These are phyloP conservation scores for Anas bernieri DNA, from an alignment of 2,797 vertebrate genomes.

Conservation along the genomic window DNA sequence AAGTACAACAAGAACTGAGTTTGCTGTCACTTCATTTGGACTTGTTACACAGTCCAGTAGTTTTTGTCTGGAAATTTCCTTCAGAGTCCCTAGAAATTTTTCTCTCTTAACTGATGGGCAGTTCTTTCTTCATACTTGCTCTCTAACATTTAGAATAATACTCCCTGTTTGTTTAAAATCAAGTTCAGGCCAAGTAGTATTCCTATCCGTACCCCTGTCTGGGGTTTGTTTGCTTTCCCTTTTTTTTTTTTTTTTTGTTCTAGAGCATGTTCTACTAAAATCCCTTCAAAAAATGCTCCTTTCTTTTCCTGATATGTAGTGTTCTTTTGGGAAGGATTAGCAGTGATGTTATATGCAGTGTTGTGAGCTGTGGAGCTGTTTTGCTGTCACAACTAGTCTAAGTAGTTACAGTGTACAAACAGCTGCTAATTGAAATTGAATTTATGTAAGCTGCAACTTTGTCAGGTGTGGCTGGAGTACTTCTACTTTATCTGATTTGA, in stretches of 20 bases:
- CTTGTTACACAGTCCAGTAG: not conserved
- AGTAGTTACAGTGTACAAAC: not conserved
- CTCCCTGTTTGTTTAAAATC: not conserved
- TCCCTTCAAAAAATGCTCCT: not conserved
- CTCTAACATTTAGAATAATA: not conserved
- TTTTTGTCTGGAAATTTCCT: conserved; percentile 25
- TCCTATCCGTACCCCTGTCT: not conserved
- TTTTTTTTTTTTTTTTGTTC: not conserved
- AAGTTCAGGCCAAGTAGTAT: not conserved
- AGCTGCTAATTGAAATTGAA: not conserved
- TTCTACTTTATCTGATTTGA: not conserved
- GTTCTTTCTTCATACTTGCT: not conserved
- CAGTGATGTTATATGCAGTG: rapidly evolving
- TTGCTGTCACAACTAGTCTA: not conserved
- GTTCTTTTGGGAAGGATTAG: not conserved
- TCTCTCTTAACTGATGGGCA: not conserved
- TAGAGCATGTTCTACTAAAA: not conserved
- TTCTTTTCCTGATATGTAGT: not conserved
- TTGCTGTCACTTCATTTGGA: not conserved
- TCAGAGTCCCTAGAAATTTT: not conserved
- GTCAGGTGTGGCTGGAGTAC: not conserved
- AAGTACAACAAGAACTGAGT: not conserved
- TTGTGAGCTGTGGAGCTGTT: not conserved
- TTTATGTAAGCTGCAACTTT: not conserved
- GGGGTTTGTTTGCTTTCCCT: not conserved